Conservation (phyloP, 2,888 invertebrate species). For the Cheilosia vernalis region DNA sequence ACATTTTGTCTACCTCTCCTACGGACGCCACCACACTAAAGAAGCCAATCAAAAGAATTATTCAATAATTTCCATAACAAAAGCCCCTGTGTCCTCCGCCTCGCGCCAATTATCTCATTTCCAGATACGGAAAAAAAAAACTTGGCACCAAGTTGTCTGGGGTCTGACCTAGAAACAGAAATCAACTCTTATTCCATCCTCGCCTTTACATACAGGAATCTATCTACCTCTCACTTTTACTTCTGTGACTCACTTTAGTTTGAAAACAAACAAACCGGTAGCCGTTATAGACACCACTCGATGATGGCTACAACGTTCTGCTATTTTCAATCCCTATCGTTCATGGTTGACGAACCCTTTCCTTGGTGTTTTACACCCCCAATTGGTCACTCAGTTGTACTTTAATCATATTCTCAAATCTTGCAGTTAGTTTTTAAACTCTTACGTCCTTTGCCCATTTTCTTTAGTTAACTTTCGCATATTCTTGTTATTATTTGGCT, state of each 20-base stretch:
- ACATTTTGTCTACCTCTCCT: constrained; percentile 15
- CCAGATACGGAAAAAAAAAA: constrained; percentile 12
- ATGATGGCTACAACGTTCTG: background rate
- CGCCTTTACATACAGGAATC: constrained; percentile 8
- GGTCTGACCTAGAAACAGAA: constrained; percentile 63
- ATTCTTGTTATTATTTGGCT: constrained; percentile 1
- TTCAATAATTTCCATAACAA: constrained; percentile 46
- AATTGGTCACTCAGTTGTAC: constrained; percentile 32
- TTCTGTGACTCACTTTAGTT: constrained; percentile 49
- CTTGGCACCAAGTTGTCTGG: constrained; percentile 67
- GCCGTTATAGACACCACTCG: constrained; percentile 39
- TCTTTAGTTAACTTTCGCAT: background rate
- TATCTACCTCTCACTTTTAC: constrained; percentile 34
- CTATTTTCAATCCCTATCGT: background rate
- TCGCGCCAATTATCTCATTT: constrained; percentile 41
- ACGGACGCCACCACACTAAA: background rate
- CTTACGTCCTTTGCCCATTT: background rate
- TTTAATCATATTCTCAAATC: constrained; percentile 34
- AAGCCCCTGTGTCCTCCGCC: background rate
- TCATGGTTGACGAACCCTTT: background rate
- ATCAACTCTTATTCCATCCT: constrained; percentile 7
- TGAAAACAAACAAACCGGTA: constrained; percentile 28
- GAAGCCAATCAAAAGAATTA: constrained; percentile 52
- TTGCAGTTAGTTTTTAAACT: background rate
- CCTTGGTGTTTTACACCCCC: constrained; percentile 8